Evolutionary conservation across 1,140 invertebrate species (phyloP).

Genomic region (Rhopalosiphum maidis): DNA sequence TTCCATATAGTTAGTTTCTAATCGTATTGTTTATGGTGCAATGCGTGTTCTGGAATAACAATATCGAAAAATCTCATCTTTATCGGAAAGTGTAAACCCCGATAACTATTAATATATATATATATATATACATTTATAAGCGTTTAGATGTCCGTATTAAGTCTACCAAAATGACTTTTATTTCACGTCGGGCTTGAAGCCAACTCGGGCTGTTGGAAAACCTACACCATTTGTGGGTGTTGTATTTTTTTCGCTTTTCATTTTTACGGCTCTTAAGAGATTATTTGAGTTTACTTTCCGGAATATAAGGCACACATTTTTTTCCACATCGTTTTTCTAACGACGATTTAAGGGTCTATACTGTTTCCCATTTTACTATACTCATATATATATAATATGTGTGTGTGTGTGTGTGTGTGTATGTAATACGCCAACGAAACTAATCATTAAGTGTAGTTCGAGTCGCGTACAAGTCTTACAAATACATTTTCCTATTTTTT

Average conservation of each 20-base stretch:
- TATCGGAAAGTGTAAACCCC: neutral
- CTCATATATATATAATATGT: neutral
- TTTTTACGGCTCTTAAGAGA: neutral
- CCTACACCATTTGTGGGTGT: neutral
- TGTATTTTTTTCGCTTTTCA: neutral
- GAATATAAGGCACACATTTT: neutral
- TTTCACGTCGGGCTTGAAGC: neutral
- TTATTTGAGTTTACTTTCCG: conserved; percentile 19
- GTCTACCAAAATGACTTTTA: neutral
- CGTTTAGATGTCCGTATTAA: neutral
- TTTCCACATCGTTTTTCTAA: neutral
- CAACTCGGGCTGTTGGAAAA: neutral
- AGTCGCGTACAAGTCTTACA: neutral
- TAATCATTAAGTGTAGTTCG: neutral
- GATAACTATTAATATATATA: conserved; percentile 4
- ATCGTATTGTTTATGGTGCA: neutral
- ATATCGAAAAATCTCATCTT: neutral
- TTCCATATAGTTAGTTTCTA: neutral
- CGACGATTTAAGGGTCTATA: neutral
- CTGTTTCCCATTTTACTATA: neutral
- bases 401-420: neutral
- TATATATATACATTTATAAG: neutral
- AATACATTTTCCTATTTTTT: neutral
- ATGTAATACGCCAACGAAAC: neutral
- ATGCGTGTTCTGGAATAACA: neutral